Conservation (phyloP, 2,888 invertebrate species). For the Sminthurides aquaticus region DNA sequence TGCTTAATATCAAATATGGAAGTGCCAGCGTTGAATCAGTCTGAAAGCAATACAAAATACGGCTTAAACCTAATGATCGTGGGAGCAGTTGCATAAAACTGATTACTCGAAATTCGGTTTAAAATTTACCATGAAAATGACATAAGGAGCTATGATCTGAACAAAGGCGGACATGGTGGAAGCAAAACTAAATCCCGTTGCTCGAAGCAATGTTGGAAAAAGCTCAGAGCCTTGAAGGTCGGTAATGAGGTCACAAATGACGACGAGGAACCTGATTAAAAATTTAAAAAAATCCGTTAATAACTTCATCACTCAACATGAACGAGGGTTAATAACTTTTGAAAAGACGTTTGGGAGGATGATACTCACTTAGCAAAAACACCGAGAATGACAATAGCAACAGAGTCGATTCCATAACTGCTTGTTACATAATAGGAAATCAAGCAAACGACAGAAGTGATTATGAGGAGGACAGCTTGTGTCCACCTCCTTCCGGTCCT, state of each 20-base stretch:
- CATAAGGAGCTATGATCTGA: conserved; percentile 13
- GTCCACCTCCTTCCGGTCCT: conserved; percentile 18
- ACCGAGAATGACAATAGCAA: conserved; percentile 6
- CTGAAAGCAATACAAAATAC: neutral
- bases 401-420: neutral
- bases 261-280: conserved; percentile 16
- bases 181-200: conserved; percentile 19
- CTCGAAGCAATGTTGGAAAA: conserved; percentile 14
- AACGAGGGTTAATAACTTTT: too few species aligned
- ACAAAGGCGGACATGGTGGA: conserved; percentile 13
- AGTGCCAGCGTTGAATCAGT: conserved; percentile 11
- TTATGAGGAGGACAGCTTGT: conserved; percentile 1
- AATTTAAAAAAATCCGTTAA: too few species aligned
- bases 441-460: neutral
- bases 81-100: too few species aligned
- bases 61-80: neutral
- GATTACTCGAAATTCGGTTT: too few species aligned
- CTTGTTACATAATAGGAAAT: conserved; percentile 3
- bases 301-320: too few species aligned
- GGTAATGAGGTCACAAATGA: conserved; percentile 19
- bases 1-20: conserved; percentile 13
- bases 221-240: conserved; percentile 19
- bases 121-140: conserved; percentile 16
- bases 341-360: too few species aligned
- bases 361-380: conserved; percentile 20